Evolutionary conservation across 2,113 vertebrate species (phyloP).

Genomic region (Cacatua alba): DNA sequence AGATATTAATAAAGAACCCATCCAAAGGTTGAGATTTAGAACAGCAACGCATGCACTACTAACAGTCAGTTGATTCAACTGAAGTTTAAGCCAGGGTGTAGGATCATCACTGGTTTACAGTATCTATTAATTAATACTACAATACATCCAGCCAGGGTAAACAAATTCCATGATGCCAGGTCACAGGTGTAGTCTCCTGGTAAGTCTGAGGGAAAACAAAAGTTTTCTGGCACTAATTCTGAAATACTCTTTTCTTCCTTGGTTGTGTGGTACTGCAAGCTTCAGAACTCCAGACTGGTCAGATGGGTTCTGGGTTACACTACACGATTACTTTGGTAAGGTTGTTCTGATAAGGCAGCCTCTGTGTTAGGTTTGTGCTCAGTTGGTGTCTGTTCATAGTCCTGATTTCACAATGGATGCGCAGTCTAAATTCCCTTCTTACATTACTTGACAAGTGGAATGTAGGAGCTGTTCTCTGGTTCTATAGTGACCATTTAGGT

Average conservation of each 20-base stretch:
- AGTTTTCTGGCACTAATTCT: not conserved
- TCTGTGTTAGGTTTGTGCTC: not conserved
- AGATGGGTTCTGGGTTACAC: not conserved
- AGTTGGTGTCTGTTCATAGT: not conserved
- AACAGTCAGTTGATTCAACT: not conserved
- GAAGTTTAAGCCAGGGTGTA: not conserved
- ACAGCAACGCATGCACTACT: fast-evolving
- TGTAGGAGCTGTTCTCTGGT: not conserved
- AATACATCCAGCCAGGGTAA: not conserved
- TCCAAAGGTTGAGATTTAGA: not conserved
- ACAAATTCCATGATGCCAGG: not conserved
- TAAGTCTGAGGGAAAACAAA: not conserved
- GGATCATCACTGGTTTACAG: not conserved
- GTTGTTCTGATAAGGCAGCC: not conserved
- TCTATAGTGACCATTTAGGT: not conserved
- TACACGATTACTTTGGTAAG: fast-evolving
- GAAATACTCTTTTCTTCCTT: not conserved
- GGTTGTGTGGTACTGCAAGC: not conserved
- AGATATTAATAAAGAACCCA: not conserved
- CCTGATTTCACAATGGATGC: not conserved
- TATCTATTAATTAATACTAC: not conserved
- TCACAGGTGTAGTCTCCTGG: not conserved
- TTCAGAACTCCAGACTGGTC: not conserved
- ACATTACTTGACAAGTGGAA: not conserved
- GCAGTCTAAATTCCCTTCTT: not conserved